phyloP scores from a whole-genome alignment of 2,888 invertebrate species.

The Drosophila diplacantha region DNA sequence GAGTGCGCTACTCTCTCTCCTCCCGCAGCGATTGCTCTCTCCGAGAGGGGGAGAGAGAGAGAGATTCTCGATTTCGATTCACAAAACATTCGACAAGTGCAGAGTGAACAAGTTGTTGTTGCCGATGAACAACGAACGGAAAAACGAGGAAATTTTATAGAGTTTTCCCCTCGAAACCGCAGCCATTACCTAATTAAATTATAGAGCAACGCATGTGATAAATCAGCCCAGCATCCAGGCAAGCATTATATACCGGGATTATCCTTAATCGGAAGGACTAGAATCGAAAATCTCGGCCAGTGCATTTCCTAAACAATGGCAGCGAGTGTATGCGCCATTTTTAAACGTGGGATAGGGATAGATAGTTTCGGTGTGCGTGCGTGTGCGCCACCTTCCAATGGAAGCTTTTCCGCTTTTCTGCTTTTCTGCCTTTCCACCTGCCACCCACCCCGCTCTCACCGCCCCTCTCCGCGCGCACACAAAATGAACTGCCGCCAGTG shows the following conservation, averaged over 20 bases:
- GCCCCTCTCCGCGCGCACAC: slow-evolving; percentile 42
- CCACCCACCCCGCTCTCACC: slow-evolving; percentile 2
- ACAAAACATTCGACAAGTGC: slow-evolving; percentile 73
- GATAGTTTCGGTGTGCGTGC: slow-evolving; percentile 66
- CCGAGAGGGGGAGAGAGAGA: slow-evolving; percentile 2
- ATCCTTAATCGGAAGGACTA: background rate
- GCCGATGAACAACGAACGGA: slow-evolving; percentile 64
- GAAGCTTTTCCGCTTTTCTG: slow-evolving; percentile 48
- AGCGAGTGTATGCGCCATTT: slow-evolving; percentile 71
- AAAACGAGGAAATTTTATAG: slow-evolving; percentile 29
- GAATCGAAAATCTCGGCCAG: slow-evolving; percentile 22
- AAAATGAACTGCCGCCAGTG: slow-evolving; percentile 47
- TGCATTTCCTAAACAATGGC: slow-evolving; percentile 71
- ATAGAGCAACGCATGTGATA: slow-evolving; percentile 37
- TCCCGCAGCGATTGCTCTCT: slow-evolving; percentile 11
- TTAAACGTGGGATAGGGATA: slow-evolving; percentile 71
- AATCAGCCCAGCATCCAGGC: slow-evolving; percentile 5
- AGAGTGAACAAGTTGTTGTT: slow-evolving; percentile 72
- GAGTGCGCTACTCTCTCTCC: slow-evolving; percentile 29
- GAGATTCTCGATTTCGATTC: slow-evolving; percentile 49
- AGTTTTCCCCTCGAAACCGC: slow-evolving; percentile 13
- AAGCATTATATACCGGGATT: background rate
- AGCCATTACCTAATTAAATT: slow-evolving; percentile 24
- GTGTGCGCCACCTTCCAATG: slow-evolving; percentile 70
- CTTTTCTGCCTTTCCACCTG: slow-evolving; percentile 4